Evolutionary conservation across 2,797 vertebrate genomes (phyloP).

Genomic region (Huso huso): DNA sequence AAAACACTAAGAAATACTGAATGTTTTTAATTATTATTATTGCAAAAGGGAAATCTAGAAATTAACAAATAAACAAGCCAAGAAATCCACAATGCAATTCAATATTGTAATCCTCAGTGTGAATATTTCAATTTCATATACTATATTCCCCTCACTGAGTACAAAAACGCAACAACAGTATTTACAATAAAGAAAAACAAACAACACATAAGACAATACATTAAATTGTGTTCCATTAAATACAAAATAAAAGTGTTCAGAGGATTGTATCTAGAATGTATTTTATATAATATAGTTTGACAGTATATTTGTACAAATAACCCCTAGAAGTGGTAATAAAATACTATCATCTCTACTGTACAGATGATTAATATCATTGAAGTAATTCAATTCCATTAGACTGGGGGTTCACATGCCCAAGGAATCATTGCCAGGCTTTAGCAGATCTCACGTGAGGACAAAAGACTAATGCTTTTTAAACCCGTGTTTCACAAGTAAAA

Average conservation of each 20-base stretch:
- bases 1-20: no score
- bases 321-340: slow-evolving; percentile 98
- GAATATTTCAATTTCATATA: no score
- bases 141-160: no score
- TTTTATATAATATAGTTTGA: slow-evolving; percentile 35
- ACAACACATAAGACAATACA: no score
- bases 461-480: slow-evolving; percentile 75
- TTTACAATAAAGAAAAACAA: no score
- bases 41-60: no score
- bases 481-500: slow-evolving; percentile 60
- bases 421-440: slow-evolving; percentile 67
- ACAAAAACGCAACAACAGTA: no score
- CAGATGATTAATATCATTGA: slow-evolving; percentile 95
- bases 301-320: slow-evolving; percentile 94
- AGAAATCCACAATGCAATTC: no score
- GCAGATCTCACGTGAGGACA: slow-evolving; percentile 60
- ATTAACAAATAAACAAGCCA: no score
- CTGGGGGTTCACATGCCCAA: slow-evolving; percentile 75
- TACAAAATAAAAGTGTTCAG: slow-evolving; percentile 33
- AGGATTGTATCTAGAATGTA: slow-evolving; percentile 53
- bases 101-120: no score
- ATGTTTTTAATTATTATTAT: no score
- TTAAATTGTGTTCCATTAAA: slow-evolving; percentile 24
- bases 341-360: slow-evolving; percentile 89
- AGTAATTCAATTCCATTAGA: slow-evolving; percentile 99